These are phyloP conservation scores for Aproaerema taeniolella DNA, from an alignment of 2,888 invertebrate genomes.

Conservation along the genomic window DNA sequence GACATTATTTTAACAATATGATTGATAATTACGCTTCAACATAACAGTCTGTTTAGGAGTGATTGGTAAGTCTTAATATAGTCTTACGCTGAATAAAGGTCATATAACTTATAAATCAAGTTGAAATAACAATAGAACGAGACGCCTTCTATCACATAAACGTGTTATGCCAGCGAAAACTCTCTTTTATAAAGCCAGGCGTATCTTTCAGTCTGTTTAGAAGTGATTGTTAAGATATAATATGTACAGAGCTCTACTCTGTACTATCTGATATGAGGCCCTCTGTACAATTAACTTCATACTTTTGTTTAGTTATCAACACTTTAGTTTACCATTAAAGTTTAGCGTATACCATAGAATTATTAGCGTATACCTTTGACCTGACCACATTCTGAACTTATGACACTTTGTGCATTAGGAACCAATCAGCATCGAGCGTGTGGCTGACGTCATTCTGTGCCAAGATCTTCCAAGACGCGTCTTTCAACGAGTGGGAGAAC, in stretches of 20 bases:
- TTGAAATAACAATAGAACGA: conserved; percentile 87
- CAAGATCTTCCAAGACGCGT: conserved; percentile 92
- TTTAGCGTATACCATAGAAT: too few relatives aligned
- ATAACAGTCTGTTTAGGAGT: conserved; percentile 92
- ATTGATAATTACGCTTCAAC: too few relatives aligned
- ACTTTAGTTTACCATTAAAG: too few relatives aligned
- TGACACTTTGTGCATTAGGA: too few relatives aligned
- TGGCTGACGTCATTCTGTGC: conserved; percentile 96
- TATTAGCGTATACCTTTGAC: too few relatives aligned
- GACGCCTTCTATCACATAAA: conserved; percentile 93
- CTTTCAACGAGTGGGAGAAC: conserved; percentile 98
- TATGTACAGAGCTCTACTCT: too few relatives aligned
- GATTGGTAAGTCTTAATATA: conserved; percentile 82
- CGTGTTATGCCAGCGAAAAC: conserved; percentile 90
- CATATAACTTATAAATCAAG: conserved; percentile 93
- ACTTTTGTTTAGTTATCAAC: too few relatives aligned
- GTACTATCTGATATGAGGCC: too few relatives aligned
- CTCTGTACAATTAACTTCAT: too few relatives aligned
- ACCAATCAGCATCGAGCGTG: conserved; percentile 90
- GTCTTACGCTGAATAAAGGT: too few relatives aligned
- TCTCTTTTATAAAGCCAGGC: conserved; percentile 93
- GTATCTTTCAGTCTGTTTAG: conserved; percentile 95
- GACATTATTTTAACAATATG: too few relatives aligned
- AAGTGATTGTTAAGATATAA: conserved; percentile 86
- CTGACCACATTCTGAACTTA: too few relatives aligned